A percentile compares a stretch with the other conserved stretches of the same genome.
Conservation (phyloP, 2,797 vertebrate species). For the Steatocranus sp. region DNA sequence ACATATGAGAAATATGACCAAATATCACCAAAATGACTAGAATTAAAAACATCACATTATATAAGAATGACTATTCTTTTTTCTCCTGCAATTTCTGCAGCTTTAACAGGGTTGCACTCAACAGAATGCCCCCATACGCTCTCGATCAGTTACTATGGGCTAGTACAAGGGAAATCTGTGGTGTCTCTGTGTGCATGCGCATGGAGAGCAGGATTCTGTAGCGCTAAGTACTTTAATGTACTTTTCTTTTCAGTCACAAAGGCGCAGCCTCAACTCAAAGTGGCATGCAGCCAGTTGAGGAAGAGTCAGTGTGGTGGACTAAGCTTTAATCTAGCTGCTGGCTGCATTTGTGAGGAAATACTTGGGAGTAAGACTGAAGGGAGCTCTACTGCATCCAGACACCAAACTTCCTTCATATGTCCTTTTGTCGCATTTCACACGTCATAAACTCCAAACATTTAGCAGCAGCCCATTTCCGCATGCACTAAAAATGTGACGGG, state of each 20-base stretch:
- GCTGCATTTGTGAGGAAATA: slow-evolving; percentile 39
- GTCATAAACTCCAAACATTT: slow-evolving; percentile 25
- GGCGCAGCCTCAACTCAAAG: slow-evolving; percentile 13
- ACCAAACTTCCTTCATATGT: slow-evolving; percentile 18
- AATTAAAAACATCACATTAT: neutral
- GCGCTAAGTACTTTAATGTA: slow-evolving; percentile 42
- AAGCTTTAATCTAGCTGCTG: slow-evolving; percentile 25
- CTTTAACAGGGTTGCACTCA: neutral
- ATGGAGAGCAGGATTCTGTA: slow-evolving; percentile 37
- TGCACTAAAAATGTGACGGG: neutral
- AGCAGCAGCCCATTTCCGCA: neutral
- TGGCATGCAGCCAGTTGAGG: slow-evolving; percentile 34
- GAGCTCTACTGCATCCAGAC: slow-evolving; percentile 22
- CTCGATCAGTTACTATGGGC: slow-evolving; percentile 20
- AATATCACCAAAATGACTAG: neutral
- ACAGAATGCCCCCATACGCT: neutral
- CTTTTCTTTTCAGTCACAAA: slow-evolving; percentile 46
- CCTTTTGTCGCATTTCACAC: slow-evolving; percentile 41
- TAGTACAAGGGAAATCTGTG: neutral
- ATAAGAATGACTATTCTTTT: neutral
- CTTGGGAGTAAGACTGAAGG: slow-evolving; percentile 3
- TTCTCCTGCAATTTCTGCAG: neutral
- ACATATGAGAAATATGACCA: neutral
- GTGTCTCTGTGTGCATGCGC: slow-evolving; percentile 14
- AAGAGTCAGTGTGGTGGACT: slow-evolving; percentile 9